Conservation (phyloP, 2,113 vertebrate species). For the Phrynosoma blainvillii region DNA sequence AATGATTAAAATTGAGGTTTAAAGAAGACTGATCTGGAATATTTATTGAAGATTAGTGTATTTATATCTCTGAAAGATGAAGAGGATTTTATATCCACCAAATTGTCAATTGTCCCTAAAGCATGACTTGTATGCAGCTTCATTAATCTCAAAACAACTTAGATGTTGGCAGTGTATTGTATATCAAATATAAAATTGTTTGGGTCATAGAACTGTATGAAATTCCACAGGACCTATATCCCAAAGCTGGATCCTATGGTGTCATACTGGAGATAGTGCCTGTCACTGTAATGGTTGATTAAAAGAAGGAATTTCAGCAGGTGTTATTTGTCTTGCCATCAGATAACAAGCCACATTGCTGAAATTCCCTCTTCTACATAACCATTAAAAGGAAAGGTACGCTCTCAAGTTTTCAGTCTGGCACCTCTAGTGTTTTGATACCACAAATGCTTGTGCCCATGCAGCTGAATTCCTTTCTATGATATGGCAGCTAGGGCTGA, state of each 20-base stretch:
- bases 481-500: no score
- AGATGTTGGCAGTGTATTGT: neutral
- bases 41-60: conserved; percentile 19
- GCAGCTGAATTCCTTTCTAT: no score
- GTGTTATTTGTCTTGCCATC: no score
- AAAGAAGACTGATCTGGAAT: conserved; percentile 27
- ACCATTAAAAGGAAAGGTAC: no score
- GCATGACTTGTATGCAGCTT: neutral
- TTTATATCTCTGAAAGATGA: conserved; percentile 29
- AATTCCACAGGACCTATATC: neutral
- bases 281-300: no score
- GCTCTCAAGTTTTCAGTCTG: no score
- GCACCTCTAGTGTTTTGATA: no score
- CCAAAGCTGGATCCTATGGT: neutral
- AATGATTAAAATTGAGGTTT: conserved; percentile 52
- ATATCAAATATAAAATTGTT: neutral
- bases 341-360: no score
- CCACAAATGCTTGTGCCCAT: no score
- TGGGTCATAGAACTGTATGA: neutral
- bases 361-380: no score
- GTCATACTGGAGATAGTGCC: no score
- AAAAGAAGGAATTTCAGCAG: no score
- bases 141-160: conserved; percentile 1
- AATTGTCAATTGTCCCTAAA: neutral
- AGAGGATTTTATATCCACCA: neutral